Evolutionary conservation across 1,140 invertebrate genomes (phyloP).

Genomic region (Heliconius hermathena): DNA sequence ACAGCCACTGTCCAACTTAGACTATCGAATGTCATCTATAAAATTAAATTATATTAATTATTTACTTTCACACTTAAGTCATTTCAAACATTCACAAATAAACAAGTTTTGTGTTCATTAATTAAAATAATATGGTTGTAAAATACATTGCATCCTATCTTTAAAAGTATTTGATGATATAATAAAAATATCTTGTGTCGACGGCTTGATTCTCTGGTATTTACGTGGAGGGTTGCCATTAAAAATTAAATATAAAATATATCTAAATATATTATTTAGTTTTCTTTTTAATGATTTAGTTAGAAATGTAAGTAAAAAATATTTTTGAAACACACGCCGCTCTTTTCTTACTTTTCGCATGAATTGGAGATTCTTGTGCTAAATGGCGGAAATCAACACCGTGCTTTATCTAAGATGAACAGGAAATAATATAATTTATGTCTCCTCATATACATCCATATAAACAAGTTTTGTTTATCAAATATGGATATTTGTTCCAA

Average conservation of each 20-base stretch:
- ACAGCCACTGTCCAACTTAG: background rate
- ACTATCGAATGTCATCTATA: background rate
- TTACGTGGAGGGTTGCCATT: conserved; percentile 27
- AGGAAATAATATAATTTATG: too few species aligned
- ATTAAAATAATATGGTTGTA: conserved; percentile 18
- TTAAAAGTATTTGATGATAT: conserved; percentile 19
- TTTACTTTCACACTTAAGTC: background rate
- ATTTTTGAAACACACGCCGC: too few species aligned
- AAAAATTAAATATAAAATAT: background rate
- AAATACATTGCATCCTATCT: conserved; percentile 9
- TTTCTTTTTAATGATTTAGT: background rate
- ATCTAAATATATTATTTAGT: background rate
- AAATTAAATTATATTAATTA: background rate
- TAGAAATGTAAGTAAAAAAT: too few species aligned
- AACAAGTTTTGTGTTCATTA: background rate
- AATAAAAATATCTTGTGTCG: conserved; percentile 34
- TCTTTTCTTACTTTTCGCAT: too few species aligned
- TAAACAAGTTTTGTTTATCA: too few species aligned
- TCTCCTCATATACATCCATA: too few species aligned
- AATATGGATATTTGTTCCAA: too few species aligned
- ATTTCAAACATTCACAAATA: background rate
- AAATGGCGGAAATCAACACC: too few species aligned
- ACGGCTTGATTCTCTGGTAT: conserved; percentile 36
- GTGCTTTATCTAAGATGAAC: too few species aligned
- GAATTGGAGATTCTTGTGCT: too few species aligned